Conservation (phyloP, 2,113 vertebrate genomes). For the Gymnorhina tibicen region DNA sequence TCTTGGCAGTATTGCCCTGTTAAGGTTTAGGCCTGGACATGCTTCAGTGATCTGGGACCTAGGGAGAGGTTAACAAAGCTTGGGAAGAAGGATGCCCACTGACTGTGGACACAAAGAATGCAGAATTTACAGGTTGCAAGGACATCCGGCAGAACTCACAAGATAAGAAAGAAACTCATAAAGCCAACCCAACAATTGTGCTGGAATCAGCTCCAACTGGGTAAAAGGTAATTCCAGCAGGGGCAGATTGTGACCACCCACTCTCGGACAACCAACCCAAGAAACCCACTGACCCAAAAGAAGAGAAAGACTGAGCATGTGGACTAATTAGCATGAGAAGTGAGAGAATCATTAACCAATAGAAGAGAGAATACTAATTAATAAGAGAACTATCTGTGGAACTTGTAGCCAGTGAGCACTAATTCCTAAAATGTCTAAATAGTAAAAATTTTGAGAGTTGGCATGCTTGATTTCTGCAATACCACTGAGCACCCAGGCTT, state of each 20-base stretch:
- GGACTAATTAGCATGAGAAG: not conserved
- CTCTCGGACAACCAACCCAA: not conserved
- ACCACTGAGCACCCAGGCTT: fast-evolving
- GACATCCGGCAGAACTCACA: not conserved
- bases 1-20: not conserved
- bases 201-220: not conserved
- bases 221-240: not conserved
- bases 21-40: not conserved
- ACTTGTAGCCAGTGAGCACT: not conserved
- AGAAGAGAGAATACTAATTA: not conserved
- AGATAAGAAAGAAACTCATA: not conserved
- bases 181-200: not conserved
- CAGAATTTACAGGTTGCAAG: not conserved
- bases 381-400: not conserved
- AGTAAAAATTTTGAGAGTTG: not conserved
- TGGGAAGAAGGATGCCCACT: not conserved
- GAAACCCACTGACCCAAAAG: not conserved
- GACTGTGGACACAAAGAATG: not conserved
- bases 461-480: fast-evolving
- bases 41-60: not conserved
- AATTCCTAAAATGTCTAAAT: not conserved
- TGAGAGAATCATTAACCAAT: not conserved
- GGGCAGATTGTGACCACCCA: fast-evolving
- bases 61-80: not conserved
- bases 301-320: not conserved